Percentiles rank a stretch among this genome's conserved stretches.
Conservation (phyloP, 2,797 vertebrate species). For the Nannoperca obscura region DNA sequence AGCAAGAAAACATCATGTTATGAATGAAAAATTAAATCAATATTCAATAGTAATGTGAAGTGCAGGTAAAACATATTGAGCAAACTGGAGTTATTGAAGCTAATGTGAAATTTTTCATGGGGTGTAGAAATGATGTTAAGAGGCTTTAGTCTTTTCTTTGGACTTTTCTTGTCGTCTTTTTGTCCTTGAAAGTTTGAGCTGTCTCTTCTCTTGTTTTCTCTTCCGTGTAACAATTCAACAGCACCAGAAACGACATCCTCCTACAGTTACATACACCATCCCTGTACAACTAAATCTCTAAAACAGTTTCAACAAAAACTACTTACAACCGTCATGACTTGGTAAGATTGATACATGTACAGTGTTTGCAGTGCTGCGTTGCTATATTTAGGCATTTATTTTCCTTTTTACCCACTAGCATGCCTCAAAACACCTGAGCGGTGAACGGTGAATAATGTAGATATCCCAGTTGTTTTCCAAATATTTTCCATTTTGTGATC, state of each 20-base stretch:
- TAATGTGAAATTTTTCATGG: not conserved
- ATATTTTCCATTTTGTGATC: constrained; percentile 41
- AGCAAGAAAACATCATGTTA: not conserved
- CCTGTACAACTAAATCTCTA: not conserved
- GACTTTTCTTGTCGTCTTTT: not conserved
- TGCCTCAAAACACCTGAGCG: constrained; percentile 29
- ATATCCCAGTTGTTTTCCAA: constrained; percentile 52
- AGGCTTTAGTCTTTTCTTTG: constrained; percentile 3
- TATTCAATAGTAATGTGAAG: not conserved
- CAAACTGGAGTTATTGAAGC: not conserved
- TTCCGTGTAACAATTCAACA: constrained; percentile 13
- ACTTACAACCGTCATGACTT: not conserved
- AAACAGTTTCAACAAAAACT: not conserved
- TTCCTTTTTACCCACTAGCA: not conserved
- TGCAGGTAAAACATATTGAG: not conserved
- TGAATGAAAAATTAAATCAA: not conserved
- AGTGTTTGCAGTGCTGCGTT: not conserved
- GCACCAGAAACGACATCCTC: not conserved
- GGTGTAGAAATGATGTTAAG: not conserved
- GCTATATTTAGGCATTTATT: not conserved
- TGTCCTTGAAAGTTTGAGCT: constrained; percentile 18
- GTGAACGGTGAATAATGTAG: constrained; percentile 36
- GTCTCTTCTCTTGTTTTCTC: constrained; percentile 29
- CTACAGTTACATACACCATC: not conserved
- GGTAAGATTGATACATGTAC: not conserved